phyloP scores from a whole-genome alignment of 2,113 vertebrate genomes.

The Paramisgurnus dabryanus region DNA sequence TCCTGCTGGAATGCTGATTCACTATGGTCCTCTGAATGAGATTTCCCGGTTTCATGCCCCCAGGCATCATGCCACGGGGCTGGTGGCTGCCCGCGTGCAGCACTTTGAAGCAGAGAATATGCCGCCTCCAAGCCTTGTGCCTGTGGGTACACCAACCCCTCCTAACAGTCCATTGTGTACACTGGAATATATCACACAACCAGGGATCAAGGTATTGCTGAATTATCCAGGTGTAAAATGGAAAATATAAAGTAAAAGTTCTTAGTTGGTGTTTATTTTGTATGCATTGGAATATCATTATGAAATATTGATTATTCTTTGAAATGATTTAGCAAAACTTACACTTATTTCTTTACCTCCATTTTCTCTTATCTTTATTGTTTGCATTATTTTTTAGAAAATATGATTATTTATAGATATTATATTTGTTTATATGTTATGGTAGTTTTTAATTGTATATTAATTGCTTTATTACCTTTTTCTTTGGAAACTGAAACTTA shows the following conservation, averaged over 20 bases:
- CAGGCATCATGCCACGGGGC: not conserved
- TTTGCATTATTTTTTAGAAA: not conserved
- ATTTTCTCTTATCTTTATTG: too few relatives aligned
- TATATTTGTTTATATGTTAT: not conserved
- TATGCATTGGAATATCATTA: not conserved
- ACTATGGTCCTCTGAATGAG: conserved; percentile 51
- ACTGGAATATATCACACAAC: not conserved
- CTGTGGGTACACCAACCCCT: not conserved
- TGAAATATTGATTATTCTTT: too few relatives aligned
- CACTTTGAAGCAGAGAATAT: conserved; percentile 23
- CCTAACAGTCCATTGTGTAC: not conserved
- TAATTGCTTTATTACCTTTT: not conserved
- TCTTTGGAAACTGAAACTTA: conserved; percentile 22
- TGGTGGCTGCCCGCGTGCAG: conserved; percentile 53
- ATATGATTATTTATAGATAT: not conserved
- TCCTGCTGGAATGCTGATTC: conserved; percentile 31
- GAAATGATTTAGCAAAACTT: too few relatives aligned
- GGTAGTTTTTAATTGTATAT: not conserved
- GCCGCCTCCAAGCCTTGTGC: not conserved
- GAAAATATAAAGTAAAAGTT: not conserved
- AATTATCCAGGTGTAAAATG: not conserved
- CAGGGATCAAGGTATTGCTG: conserved; percentile 41
- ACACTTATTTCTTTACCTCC: too few relatives aligned
- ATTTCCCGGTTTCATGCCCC: not conserved
- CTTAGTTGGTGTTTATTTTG: not conserved